phyloP scores from a whole-genome alignment of 35 echinoderm and acorn worm species.

The Ophiothrix spiculata region DNA sequence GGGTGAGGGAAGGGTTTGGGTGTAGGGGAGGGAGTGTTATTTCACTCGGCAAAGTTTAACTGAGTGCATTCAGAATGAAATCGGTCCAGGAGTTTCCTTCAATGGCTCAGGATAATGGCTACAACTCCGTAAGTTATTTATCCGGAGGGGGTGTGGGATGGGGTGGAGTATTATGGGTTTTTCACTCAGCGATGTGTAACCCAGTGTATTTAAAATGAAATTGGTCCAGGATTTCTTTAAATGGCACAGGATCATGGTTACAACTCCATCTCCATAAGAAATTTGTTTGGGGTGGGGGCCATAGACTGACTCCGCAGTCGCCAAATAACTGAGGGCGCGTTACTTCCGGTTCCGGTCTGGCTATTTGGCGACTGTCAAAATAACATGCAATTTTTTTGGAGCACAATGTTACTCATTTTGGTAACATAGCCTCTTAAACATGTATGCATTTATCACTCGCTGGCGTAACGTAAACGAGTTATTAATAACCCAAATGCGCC shows the following conservation, averaged over 20 bases:
- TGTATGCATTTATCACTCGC: too few relatives aligned
- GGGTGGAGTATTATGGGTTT: too few relatives aligned
- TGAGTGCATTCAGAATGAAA: constrained; percentile 53
- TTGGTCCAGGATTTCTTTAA: constrained; percentile 46
- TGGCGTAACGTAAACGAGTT: too few relatives aligned
- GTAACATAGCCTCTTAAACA: too few relatives aligned
- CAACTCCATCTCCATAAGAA: constrained; percentile 42
- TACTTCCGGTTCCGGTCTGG: too few relatives aligned
- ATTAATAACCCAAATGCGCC: too few relatives aligned
- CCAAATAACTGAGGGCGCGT: too few relatives aligned
- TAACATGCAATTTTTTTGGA: too few relatives aligned
- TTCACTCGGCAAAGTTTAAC: neutral
- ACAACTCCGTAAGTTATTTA: constrained; percentile 50
- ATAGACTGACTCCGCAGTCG: too few relatives aligned
- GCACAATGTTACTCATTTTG: too few relatives aligned
- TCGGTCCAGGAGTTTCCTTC: constrained; percentile 47
- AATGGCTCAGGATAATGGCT: constrained; percentile 61
- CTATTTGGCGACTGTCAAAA: neutral
- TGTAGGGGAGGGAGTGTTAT: too few relatives aligned
- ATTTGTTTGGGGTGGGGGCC: neutral
- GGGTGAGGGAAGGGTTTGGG: neutral
- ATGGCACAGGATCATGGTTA: constrained; percentile 58
- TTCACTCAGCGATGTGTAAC: neutral
- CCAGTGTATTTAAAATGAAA: constrained; percentile 53
- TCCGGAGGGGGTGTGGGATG: neutral